Conservation (phyloP, 2,113 vertebrate species). For the Poecile atricapillus region DNA sequence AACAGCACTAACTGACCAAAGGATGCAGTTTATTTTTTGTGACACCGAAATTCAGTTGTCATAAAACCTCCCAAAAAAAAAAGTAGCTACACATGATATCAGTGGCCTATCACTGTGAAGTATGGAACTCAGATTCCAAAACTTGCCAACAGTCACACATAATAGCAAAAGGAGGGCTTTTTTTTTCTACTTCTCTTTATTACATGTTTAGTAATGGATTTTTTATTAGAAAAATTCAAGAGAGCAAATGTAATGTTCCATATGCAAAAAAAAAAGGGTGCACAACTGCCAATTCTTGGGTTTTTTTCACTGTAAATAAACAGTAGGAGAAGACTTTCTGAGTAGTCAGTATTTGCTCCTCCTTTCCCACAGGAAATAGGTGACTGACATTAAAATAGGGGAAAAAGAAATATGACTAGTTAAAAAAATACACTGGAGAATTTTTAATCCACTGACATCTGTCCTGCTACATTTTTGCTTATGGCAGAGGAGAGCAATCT, state of each 20-base stretch:
- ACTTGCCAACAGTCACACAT: neutral
- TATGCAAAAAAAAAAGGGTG: neutral
- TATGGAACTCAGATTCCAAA: neutral
- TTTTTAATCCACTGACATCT: neutral
- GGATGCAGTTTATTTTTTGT: neutral
- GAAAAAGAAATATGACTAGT: neutral
- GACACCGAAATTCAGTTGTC: neutral
- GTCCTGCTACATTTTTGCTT: neutral
- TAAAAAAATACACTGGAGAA: neutral
- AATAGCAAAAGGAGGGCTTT: neutral
- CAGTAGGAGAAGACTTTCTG: neutral
- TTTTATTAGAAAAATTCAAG: slow-evolving; percentile 29
- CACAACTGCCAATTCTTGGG: neutral
- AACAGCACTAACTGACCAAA: neutral
- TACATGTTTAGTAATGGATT: neutral
- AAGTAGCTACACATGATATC: neutral
- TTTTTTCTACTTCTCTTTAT: neutral
- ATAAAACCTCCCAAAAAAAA: neutral
- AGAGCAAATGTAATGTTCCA: neutral
- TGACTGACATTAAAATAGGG: neutral
- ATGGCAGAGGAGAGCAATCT: neutral
- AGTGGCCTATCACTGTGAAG: neutral
- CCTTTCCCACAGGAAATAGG: neutral
- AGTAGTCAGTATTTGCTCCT: neutral
- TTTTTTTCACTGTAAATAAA: neutral